phyloP scores from a whole-genome alignment of 2,113 vertebrate species.

The Hyaena hyaena region DNA sequence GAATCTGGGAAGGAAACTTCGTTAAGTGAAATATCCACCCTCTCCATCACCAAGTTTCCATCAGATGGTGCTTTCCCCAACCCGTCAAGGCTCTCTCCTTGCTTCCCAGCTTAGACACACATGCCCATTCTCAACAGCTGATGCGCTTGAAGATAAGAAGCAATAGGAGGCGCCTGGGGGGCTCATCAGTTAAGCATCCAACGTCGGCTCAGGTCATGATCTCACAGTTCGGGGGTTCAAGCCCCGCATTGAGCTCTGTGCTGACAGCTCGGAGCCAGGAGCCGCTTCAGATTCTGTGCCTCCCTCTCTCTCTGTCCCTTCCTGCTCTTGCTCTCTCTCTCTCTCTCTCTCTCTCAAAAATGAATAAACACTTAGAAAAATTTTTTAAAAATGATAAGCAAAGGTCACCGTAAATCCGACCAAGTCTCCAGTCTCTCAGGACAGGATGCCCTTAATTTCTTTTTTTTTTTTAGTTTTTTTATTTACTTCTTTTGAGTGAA shows the following conservation, averaged over 20 bases:
- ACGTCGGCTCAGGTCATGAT: too few relatives aligned
- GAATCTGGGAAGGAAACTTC: slow-evolving; percentile 9
- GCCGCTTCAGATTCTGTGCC: too few relatives aligned
- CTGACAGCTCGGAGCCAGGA: too few relatives aligned
- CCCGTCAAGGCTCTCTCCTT: not conserved
- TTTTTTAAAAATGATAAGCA: too few relatives aligned
- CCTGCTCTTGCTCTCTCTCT: too few relatives aligned
- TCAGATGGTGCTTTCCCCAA: not conserved
- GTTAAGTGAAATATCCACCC: not conserved
- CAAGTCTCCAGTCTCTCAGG: not conserved
- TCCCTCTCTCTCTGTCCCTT: too few relatives aligned
- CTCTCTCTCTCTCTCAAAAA: too few relatives aligned
- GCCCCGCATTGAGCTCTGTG: too few relatives aligned
- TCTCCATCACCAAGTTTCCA: not conserved
- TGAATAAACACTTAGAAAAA: too few relatives aligned
- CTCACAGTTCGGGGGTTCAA: too few relatives aligned
- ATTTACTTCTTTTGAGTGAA: too few relatives aligned
- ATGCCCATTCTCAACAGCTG: not conserved
- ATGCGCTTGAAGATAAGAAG: not conserved
- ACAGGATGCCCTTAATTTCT: not conserved
- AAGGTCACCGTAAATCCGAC: not conserved
- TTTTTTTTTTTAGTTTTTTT: not conserved
- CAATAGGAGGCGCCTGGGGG: not conserved
- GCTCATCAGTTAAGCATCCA: too few relatives aligned
- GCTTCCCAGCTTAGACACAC: not conserved